phyloP scores from a whole-genome alignment of 2,888 invertebrate genomes.

The Plagodis dolabraria region DNA sequence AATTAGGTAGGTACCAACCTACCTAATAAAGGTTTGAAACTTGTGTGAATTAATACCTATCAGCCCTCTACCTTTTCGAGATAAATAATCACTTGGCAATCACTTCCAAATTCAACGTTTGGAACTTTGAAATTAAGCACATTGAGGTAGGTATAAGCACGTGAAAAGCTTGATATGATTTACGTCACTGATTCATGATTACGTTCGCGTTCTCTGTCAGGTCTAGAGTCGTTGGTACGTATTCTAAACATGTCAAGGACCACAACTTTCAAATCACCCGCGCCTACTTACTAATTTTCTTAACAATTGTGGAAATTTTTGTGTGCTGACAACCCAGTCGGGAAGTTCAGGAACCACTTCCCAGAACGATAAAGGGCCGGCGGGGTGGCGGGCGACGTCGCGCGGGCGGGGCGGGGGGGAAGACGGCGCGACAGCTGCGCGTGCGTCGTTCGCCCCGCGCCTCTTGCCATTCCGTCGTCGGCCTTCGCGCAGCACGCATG shows the following conservation, averaged over 20 bases:
- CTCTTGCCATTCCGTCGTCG: slow-evolving; percentile 66
- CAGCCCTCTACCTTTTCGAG: too few relatives aligned
- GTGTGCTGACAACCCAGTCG: slow-evolving; percentile 68
- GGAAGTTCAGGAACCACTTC: slow-evolving; percentile 85
- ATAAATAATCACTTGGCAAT: too few relatives aligned
- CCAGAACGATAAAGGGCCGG: slow-evolving; percentile 83
- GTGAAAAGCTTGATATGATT: slow-evolving; percentile 51
- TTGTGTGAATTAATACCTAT: too few relatives aligned
- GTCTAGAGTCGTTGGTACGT: slow-evolving; percentile 37
- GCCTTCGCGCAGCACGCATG: slow-evolving; percentile 54
- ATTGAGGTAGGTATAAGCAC: neutral
- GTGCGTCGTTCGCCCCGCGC: slow-evolving; percentile 71
- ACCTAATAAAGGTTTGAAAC: too few relatives aligned
- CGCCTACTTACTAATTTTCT: slow-evolving; percentile 44
- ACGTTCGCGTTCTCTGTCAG: slow-evolving; percentile 47
- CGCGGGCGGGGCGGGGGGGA: slow-evolving; percentile 58
- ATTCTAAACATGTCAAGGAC: slow-evolving; percentile 68
- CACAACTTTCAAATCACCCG: slow-evolving; percentile 65
- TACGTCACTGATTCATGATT: slow-evolving; percentile 52
- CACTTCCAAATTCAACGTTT: too few relatives aligned
- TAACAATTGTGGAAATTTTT: slow-evolving; percentile 50
- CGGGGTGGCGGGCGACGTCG: slow-evolving; percentile 49
- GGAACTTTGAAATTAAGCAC: too few relatives aligned
- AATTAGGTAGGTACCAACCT: too few relatives aligned
- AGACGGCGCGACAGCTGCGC: slow-evolving; percentile 78